These are phyloP conservation scores for Struthio camelus DNA, from an alignment of 2,113 vertebrate species.

Conservation along the genomic window DNA sequence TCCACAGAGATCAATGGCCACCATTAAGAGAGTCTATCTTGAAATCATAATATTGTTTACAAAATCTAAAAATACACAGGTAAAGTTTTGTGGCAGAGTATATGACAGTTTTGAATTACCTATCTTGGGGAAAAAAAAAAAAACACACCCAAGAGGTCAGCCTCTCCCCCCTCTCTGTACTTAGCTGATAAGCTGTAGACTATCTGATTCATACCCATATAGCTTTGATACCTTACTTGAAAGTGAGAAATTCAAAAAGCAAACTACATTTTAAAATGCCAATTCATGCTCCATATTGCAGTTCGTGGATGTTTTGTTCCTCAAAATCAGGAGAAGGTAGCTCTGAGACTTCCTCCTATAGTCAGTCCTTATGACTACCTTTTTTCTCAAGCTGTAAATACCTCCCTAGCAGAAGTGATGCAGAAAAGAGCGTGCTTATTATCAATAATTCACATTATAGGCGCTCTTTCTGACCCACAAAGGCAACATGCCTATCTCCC, in stretches of 20 bases:
- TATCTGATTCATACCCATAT: neutral
- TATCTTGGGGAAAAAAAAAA: no score
- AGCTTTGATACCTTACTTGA: neutral
- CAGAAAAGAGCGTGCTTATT: neutral
- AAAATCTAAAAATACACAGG: neutral
- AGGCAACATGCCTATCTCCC: neutral
- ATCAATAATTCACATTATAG: neutral
- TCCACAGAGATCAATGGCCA: neutral
- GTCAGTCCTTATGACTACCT: neutral
- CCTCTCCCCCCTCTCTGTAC: neutral
- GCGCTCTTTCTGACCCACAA: neutral
- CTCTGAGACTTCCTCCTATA: neutral
- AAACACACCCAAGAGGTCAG: neutral
- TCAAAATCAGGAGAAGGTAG: neutral
- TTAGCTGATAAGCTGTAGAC: neutral
- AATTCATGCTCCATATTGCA: no score
- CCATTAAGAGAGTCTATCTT: neutral
- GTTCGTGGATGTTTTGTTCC: neutral
- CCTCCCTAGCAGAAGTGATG: neutral
- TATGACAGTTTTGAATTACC: neutral
- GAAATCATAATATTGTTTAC: neutral
- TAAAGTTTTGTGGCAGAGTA: neutral
- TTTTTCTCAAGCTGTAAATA: neutral
- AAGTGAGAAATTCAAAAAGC: neutral
- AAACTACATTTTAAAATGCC: neutral